These are phyloP conservation scores for Nephrotoma flavescens DNA, from an alignment of 2,888 invertebrate genomes.

Conservation along the genomic window DNA sequence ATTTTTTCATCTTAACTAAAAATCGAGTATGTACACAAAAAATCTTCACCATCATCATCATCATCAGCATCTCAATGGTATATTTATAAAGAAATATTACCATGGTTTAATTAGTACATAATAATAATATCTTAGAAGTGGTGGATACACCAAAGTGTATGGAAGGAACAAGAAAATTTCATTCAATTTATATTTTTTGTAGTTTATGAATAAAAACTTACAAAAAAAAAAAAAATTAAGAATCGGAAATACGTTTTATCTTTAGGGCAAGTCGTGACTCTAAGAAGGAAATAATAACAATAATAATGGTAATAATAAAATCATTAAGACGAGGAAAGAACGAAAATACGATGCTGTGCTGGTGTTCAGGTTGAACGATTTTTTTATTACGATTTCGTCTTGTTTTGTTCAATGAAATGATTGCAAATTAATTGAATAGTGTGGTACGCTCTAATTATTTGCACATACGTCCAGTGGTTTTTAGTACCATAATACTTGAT, in stretches of 20 bases:
- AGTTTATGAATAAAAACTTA: background rate
- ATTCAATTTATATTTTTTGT: background rate
- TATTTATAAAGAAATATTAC: background rate
- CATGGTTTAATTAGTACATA: background rate
- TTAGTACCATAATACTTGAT: background rate
- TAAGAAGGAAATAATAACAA: conserved; percentile 4
- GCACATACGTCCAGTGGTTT: background rate
- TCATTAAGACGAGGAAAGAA: background rate
- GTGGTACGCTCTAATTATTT: background rate
- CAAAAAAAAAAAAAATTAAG: background rate
- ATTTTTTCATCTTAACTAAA: background rate
- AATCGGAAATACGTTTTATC: conserved; percentile 1
- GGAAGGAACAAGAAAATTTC: background rate
- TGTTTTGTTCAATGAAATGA: background rate
- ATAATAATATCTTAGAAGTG: background rate
- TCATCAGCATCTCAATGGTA: background rate
- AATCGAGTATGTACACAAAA: background rate
- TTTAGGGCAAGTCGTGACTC: conserved; percentile 3
- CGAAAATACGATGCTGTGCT: background rate
- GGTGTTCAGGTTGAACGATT: background rate
- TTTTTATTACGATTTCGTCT: background rate
- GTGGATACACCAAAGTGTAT: background rate
- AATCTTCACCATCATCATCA: background rate
- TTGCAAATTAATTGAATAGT: background rate
- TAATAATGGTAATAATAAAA: background rate